Evolutionary conservation across 2,888 invertebrate genomes (phyloP), one percentile per base, ranked within the genome.

Genomic region (Calliopum simillimum): DNA sequence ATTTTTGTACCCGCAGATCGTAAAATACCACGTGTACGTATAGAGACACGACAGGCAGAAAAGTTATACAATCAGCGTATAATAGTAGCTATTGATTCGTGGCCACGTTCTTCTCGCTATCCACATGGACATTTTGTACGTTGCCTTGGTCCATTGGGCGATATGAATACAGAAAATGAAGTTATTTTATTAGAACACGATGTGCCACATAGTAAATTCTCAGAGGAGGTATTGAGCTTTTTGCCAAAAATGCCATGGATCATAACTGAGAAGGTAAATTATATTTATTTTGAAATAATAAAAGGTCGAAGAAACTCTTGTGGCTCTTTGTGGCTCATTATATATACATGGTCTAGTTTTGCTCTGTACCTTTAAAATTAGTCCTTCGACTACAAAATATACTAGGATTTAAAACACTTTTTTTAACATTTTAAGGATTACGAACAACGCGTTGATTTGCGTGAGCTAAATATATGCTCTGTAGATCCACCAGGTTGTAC

Each of bases 401-500:
- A n/a, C n/a, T n/a, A n/a, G n/a, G n/a, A n/a, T n/a, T n/a, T n/a
- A n/a, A n/a, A n/a, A n/a, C n/a, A n/a, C n/a, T 16, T 62, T 12
- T 47, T 71, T 33, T 25, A 3, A 33, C 8, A 16, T 21, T 81
- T 81, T 1, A 78, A 94, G 92, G 95, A 96, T 83, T 88, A 92
- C 71, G 89, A 89, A 23, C 91, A 90, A 77, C 90, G 99, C 23
- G 91, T 90, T 12, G 98, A 99, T 84, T 88, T 99, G 1, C 91
- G 98, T 13, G 89, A 94, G 68, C 84, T 97, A 4, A 91, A 92
- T 79, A 91, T 99, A 55, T 99, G 98, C 81, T 98, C 97, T 0
- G 98, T 99, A 0, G 98, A 99, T 89, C 99, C 99, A 3, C 97
- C 97, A 0, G 99, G 99, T 0, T 99, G 99, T 85, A 99, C 99